Base-by-base conservation (phyloP, 1,140 invertebrate genomes). In the Drosophila watanabei region DNA sequence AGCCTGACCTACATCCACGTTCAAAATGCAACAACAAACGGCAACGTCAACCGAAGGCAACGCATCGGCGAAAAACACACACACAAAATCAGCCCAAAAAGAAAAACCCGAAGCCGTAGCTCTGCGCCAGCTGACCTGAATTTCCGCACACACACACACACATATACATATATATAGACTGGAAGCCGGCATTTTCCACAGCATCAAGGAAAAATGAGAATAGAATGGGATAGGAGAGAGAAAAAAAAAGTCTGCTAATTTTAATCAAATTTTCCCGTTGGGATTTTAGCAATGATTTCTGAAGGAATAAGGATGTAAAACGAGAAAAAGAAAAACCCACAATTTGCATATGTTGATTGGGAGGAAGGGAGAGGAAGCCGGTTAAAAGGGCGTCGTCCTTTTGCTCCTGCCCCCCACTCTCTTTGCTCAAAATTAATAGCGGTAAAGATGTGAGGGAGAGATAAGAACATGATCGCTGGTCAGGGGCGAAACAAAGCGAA, bases 1-100 rank as follows among this genome's bases (percentile, higher is more conserved):
- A 87, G 85, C 73, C 54, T 89, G 85, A 89, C 85, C 85, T 89
- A 90, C 85, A 90, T 89, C 77, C 58, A 77, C 43, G 43, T 54
- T 43, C 66, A 46, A 51, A 68, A 60, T 52, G 45, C 69, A 39
- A 48, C 45, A 48, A 0, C 39, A 41, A 45, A 28, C 18, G 10
- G 14, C 28, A 54, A 35, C 32, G 30, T 24, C 35, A 43, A 13
- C 45, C 45, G 46, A 24, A 24, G 46, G 32, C 32, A 52, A 63
- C 48, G 24, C 18, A 54, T 63, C 35, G 30, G 60, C 32, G 64
- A 48, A 62, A 68, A 61, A 68, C 30, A 46, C 49, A 51, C 45
- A 63, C 20, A 63, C 6, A 45, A 68, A 41, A 68, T 52, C 48
- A 39, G 61, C 39, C 58, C n/a, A 52, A 52, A 52, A 75, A 48